Evolutionary conservation across 2,888 invertebrate species (phyloP), one percentile per base, ranked within the genome.

Genomic region (Lochmaea crataegi): DNA sequence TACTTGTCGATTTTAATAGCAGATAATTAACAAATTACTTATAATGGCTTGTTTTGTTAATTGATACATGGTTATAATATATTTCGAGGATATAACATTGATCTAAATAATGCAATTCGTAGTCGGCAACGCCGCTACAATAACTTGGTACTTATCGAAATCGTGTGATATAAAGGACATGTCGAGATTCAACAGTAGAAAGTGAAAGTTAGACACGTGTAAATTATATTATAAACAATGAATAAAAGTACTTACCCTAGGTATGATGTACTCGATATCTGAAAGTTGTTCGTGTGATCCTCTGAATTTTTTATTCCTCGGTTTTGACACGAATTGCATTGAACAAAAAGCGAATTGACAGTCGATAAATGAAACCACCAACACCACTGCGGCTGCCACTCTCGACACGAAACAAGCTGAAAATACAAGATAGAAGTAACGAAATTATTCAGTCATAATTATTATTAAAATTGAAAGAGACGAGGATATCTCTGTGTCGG

Each of bases 241-340:
- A 53, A 64, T 64, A 5, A 12, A 65, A 42, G n/a, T 22, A 81
- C 87, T 86, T 84, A 89, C 89, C 86, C 88, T 87, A 72, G 88
- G 88, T 80, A 89, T 88, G 77, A 89, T 88, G 83, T 89, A 89
- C 82, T 89, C 89, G 75, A 88, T 88, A 81, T 89, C 89, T 11
- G 88, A 87, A 65, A 87, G 86, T 80, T 87, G 87, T 80, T 87
- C 87, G 80, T 87, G 87, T 67, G 86, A 86, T 74, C 85, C 84
- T 66, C 79, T 80, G 60, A 79, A 75, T 75, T 80, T 81, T 57
- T 80, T 79, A 61, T 77, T 77, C 68, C 74, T 83, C 65, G 78
- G 80, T 71, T 80, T 81, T 58, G 82, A 79, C 70, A 82, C 78
- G 64, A 83, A 82, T 80, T 88, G 87, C 84, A 88, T 86, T 41